These are phyloP conservation scores for Lagopus muta DNA, from an alignment of 2,113 vertebrate genomes.

Conservation along the genomic window DNA sequence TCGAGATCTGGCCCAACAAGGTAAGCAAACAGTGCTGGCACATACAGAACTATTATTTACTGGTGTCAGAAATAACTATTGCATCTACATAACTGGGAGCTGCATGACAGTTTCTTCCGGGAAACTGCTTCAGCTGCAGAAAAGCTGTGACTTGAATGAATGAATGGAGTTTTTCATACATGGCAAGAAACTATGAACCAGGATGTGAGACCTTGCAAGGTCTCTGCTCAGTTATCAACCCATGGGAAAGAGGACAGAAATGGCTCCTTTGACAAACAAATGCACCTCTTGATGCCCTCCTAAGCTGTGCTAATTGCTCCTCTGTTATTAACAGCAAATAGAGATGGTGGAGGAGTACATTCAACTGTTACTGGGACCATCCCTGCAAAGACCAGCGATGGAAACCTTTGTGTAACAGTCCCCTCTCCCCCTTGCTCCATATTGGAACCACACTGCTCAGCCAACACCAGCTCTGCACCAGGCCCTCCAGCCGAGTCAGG, in stretches of 20 bases:
- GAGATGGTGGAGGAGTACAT: background rate
- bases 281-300: background rate
- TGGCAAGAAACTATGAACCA: background rate
- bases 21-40: slow-evolving; percentile 62
- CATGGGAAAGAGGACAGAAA: background rate
- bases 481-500: background rate
- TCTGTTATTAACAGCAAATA: background rate
- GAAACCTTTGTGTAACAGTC: background rate
- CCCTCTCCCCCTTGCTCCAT: background rate
- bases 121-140: slow-evolving; percentile 72
- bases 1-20: slow-evolving; percentile 51
- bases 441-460: background rate
- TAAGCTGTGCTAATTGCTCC: background rate
- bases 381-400: background rate
- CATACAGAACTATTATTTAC: slow-evolving; percentile 74
- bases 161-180: slow-evolving; percentile 21
- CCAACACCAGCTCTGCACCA: background rate
- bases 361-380: background rate
- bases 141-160: slow-evolving; percentile 52
- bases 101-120: slow-evolving; percentile 65
- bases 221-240: background rate
- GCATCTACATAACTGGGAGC: slow-evolving; percentile 71
- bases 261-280: background rate
- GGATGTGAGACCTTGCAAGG: slow-evolving; percentile 31
- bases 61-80: slow-evolving; percentile 74